Base-by-base conservation (phyloP, 2,888 invertebrate genomes). In the Drosophila barbarae region DNA sequence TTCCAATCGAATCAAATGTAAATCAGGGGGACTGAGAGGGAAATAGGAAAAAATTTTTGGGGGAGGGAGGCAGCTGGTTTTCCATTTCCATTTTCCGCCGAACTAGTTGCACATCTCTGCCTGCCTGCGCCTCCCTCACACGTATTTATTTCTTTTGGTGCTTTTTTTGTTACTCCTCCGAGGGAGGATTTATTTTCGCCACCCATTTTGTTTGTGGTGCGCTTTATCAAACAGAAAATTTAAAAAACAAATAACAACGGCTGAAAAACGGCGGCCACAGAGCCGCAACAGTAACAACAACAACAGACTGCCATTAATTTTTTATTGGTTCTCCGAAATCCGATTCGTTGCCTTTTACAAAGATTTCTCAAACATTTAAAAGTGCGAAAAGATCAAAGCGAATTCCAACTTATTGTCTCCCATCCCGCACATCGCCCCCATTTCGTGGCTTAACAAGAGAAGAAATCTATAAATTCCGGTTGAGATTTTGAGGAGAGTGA, bases 341-440 rank as follows among this genome's bases (percentile, higher is more conserved):
- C 82, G 79, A 82, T 82, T 82, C 72, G 64, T 75, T 75, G 77
- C 73, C 72, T 71, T 84, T 83, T 76, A 85, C 82, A 85, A 83
- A 85, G 73, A 80, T 83, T 84, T 80, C 71, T 75, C 84, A 85
- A 82, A 82, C 85, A 82, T 82, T 82, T 72, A 85, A 82, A 82
- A 85, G 82, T 82, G 82, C 82, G 82, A 82, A 82, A 82, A 82
- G 84, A 82, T 82, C 82, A 82, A 82, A 82, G 82, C 66, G 42
- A 84, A 85, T 84, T 83, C 84, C 80, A 74, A 85, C 75, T 83
- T 85, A 83, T 85, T 80, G 77, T 85, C 80, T 69, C 85, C 76
- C 32, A 15, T 15, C 36, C 30, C 46, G 46, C 46, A 18, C 46
- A 18, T 15, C 34, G 32, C 58, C 34, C 58, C 30, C 23, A 46